Evolutionary conservation across 2,888 invertebrate species (phyloP).

Genomic region (Drosophila mettleri): DNA sequence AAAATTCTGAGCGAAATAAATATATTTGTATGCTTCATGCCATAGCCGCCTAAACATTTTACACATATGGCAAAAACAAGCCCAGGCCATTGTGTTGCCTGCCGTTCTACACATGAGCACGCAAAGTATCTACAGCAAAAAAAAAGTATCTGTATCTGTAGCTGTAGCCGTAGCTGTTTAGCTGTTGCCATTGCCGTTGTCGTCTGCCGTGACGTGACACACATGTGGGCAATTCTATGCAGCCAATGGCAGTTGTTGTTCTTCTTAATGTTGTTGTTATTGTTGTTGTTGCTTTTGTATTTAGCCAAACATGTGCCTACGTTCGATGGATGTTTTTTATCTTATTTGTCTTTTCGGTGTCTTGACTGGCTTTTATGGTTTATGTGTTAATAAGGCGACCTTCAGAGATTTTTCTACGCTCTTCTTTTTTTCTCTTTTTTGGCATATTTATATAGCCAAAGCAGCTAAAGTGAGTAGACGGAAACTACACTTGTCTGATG

Average conservation of each 20-base stretch:
- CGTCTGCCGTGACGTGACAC: slow-evolving; percentile 79
- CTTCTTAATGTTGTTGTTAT: slow-evolving; percentile 35
- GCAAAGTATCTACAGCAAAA: slow-evolving; percentile 44
- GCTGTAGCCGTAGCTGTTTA: slow-evolving; percentile 16
- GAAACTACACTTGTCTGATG: slow-evolving; percentile 31
- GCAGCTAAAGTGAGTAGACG: slow-evolving; percentile 26
- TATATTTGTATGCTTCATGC: slow-evolving; percentile 39
- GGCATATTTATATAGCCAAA: slow-evolving; percentile 26
- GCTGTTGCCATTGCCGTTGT: slow-evolving; percentile 59
- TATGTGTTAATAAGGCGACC: slow-evolving; percentile 80
- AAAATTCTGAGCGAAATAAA: slow-evolving; percentile 66
- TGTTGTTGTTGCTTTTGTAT: slow-evolving; percentile 35
- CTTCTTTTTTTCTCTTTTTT: slow-evolving; percentile 25
- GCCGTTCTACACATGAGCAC: slow-evolving; percentile 51
- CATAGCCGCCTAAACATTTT: slow-evolving; percentile 72
- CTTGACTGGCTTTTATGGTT: slow-evolving; percentile 74
- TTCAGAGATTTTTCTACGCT: slow-evolving; percentile 64
- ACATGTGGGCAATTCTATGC: slow-evolving; percentile 79
- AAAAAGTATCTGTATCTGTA: slow-evolving; percentile 29
- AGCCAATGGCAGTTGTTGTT: slow-evolving; percentile 50
- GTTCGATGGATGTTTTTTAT: slow-evolving; percentile 34
- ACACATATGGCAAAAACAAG: slow-evolving; percentile 80
- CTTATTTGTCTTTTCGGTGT: slow-evolving; percentile 29
- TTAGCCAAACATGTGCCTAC: slow-evolving; percentile 61
- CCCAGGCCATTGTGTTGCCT: slow-evolving; percentile 65